phyloP scores from a whole-genome alignment of 37 sponge, comb jelly and placozoan genomes.

The Chondrilla cf. caribensis region DNA sequence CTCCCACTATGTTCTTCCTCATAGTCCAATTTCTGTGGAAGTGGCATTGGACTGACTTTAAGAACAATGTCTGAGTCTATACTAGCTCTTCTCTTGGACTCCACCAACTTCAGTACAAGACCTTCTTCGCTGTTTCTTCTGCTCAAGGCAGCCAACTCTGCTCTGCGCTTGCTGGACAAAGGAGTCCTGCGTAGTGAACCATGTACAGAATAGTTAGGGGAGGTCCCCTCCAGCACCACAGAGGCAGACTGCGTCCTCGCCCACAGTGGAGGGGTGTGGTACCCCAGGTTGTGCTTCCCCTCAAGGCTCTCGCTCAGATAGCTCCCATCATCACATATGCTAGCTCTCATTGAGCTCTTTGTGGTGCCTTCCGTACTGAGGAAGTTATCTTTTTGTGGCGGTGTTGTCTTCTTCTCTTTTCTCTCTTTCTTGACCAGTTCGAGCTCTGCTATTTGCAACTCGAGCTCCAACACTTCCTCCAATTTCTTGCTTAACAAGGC shows the following conservation, averaged over 20 bases:
- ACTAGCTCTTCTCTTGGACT: neutral
- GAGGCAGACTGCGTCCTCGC: neutral
- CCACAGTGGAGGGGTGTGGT: conserved; percentile 14
- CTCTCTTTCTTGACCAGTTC: too few relatives aligned
- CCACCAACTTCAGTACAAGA: conserved; percentile 1
- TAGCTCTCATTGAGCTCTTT: neutral
- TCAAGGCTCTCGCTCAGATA: neutral
- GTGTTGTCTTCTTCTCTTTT: neutral
- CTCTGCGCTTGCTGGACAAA: neutral
- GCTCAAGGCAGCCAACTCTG: neutral
- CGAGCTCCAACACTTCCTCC: neutral
- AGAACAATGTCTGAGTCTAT: neutral
- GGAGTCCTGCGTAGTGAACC: conserved; percentile 2
- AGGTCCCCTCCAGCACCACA: neutral
- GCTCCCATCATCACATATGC: conserved; percentile 24
- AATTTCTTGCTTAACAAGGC: conserved; percentile 7
- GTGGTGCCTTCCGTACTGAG: neutral
- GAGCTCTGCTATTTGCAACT: neutral
- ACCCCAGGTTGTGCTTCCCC: neutral
- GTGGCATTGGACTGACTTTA: neutral
- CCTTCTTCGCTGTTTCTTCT: conserved; percentile 17
- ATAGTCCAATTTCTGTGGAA: neutral
- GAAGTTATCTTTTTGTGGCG: neutral
- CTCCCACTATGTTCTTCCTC: too few relatives aligned
- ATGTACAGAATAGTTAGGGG: neutral